Conservation (phyloP, 2,113 vertebrate genomes). For the Cyanistes caeruleus region DNA sequence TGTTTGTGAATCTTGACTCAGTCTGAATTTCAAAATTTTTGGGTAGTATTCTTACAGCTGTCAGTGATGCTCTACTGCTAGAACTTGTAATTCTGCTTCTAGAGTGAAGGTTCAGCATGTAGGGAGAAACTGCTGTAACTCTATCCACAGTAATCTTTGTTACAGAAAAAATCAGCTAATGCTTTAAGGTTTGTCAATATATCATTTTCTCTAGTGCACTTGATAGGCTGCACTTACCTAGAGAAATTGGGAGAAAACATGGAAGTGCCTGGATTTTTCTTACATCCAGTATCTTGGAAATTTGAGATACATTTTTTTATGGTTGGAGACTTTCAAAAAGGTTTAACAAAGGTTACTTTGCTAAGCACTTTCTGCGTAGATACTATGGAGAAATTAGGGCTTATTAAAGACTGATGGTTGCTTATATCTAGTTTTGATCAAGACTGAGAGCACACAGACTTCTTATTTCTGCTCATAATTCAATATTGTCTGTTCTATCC, state of each 20-base stretch:
- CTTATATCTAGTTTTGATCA: neutral
- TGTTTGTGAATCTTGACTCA: neutral
- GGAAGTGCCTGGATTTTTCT: neutral
- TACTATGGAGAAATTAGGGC: neutral
- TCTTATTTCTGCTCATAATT: neutral
- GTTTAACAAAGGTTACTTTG: neutral
- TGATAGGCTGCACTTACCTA: neutral
- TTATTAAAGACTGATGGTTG: neutral
- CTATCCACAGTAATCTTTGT: neutral
- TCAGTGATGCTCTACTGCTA: neutral
- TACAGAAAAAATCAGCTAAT: neutral
- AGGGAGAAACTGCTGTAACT: neutral
- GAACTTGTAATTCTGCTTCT: neutral
- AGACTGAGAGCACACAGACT: neutral
- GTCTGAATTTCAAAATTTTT: neutral
- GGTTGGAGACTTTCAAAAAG: neutral
- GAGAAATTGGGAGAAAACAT: neutral
- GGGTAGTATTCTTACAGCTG: neutral
- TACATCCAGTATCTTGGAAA: neutral
- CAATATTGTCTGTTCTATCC: neutral
- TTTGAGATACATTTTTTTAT: neutral
- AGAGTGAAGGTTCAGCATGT: neutral
- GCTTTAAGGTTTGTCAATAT: neutral
- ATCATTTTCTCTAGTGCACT: neutral
- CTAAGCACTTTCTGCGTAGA: neutral